phyloP scores from a whole-genome alignment of 2,888 invertebrate species.

The Pomacea canaliculata region DNA sequence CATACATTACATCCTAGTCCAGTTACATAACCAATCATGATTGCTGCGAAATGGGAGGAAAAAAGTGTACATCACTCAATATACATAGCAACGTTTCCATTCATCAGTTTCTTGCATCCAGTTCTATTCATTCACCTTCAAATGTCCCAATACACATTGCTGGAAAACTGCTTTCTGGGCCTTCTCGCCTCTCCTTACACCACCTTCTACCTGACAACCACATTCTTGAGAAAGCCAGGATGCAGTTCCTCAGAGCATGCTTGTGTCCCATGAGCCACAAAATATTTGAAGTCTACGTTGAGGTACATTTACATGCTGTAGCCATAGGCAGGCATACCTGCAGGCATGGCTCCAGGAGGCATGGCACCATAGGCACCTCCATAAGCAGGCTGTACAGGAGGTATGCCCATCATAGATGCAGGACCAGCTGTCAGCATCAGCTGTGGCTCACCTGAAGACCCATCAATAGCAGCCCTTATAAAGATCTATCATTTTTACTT shows the following conservation, averaged over 20 bases:
- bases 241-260: background rate
- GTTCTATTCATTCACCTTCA: too few relatives aligned
- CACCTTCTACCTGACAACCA: background rate
- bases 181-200: background rate
- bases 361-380: conserved; percentile 21
- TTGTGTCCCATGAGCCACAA: background rate
- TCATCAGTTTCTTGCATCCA: too few relatives aligned
- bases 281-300: background rate
- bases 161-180: background rate
- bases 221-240: background rate
- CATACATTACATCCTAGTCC: too few relatives aligned
- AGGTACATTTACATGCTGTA: conserved; percentile 51
- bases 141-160: too few relatives aligned
- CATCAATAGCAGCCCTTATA: background rate
- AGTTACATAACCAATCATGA: too few relatives aligned
- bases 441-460: conserved; percentile 82
- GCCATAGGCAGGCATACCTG: conserved; percentile 42
- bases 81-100: too few relatives aligned
- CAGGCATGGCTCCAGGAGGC: conserved; percentile 27
- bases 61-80: too few relatives aligned
- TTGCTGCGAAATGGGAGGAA: too few relatives aligned
- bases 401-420: conserved; percentile 66
- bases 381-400: conserved; percentile 43
- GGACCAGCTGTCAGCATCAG: conserved; percentile 97
- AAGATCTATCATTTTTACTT: too few relatives aligned